Percentiles rank a stretch among this genome's conserved stretches.
phyloP scores from a whole-genome alignment of 64 coral and sea anemone genomes.

The Montipora cactus region DNA sequence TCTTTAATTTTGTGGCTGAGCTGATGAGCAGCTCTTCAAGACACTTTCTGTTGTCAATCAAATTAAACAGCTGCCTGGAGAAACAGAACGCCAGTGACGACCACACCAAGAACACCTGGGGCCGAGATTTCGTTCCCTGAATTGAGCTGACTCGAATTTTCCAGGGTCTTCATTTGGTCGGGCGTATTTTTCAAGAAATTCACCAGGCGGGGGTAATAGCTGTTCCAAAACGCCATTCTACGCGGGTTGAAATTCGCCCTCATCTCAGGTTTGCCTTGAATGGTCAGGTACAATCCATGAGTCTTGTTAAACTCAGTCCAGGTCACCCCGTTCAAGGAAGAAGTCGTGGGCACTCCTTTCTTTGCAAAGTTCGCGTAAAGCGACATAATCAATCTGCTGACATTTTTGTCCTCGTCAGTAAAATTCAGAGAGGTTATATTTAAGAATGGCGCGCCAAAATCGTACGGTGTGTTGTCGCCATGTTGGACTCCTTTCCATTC shows the following conservation, averaged over 20 bases:
- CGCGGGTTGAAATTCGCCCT: constrained; percentile 37
- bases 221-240: constrained; percentile 70
- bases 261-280: constrained; percentile 32
- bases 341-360: constrained; percentile 75
- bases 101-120: neutral
- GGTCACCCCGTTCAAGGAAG: constrained; percentile 1
- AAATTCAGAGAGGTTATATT: constrained; percentile 55
- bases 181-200: constrained; percentile 1
- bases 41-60: neutral
- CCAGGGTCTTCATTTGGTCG: neutral
- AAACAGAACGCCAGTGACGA: neutral
- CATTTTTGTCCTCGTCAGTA: constrained; percentile 67
- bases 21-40: neutral
- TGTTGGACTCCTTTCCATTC: constrained; percentile 59
- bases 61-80: neutral
- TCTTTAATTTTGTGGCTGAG: neutral
- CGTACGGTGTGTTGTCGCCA: constrained; percentile 73
- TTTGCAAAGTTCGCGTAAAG: constrained; percentile 86
- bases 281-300: constrained; percentile 50
- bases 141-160: neutral
- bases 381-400: constrained; percentile 81
- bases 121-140: neutral
- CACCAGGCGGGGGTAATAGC: constrained; percentile 12
- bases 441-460: constrained; percentile 79
- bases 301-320: constrained; percentile 69